Base-by-base conservation (phyloP, 35 echinoderm and acorn worm species). In the Apostichopus parvimensis region DNA sequence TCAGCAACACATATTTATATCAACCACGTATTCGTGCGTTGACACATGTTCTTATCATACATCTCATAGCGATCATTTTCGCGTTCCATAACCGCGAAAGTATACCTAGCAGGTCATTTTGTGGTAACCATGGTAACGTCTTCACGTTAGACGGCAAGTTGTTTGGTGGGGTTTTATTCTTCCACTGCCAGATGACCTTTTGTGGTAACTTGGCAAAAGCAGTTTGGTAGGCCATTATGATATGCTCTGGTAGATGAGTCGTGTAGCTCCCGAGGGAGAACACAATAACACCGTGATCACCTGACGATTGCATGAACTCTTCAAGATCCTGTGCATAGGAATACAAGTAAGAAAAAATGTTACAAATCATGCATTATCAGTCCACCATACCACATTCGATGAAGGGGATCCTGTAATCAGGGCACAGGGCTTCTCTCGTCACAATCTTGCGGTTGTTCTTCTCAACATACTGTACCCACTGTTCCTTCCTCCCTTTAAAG, bases 71-170 rank as follows among this genome's bases (percentile, higher is more conserved):
- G 34, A 45, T 45, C 1, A 45, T 45, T 45, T 45, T 45, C 34
- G 34, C 34, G 34, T 45, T 45, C 34, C 34, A 45, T 45, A 34
- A 45, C 34, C 34, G 34, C 34, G 34, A 45, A 4, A 45, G 34
- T 45, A 45, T 94, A 94, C 93, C 93, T 17, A 94, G 76, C 0
- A 94, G 88, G 28, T 94, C 93, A 26, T 70, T 91, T 45, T 94
- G 93, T 59, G 93, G 87, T 28, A 90, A 25, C 87, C 92, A 93
- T 75, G 71, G 53, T 85, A 93, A 79, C 4, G 92, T 89, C 25
- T 62, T 93, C 18, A 93, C 86, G 73, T 93, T 93, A 6, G 57
- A 68, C 54, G 79, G 26, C 61, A 79, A 6, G 54, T 82, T 56
- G 34, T 22, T 76, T 26, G 87, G 56, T n/a, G 88, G 26, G 66